Base-by-base conservation (phyloP, 2,888 invertebrate genomes). In the Brachyptera risi region DNA sequence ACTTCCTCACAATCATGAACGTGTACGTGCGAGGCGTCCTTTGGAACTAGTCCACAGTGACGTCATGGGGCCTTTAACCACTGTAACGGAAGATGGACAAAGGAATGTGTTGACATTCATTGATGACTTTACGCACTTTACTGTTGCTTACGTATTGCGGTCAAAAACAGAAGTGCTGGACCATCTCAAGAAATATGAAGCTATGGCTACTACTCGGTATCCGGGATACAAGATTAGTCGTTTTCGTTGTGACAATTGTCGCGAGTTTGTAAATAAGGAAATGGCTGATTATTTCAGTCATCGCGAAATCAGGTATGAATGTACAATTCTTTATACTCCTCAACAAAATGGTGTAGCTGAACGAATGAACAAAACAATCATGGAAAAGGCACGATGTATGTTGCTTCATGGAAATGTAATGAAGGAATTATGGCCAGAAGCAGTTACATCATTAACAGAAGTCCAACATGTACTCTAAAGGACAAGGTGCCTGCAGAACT, bases 181-280 rank as follows among this genome's bases (percentile, higher is more conserved):
- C 54, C 60, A 57, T n/a, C 64, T 69, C 24, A 67, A 65, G 50
- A 42, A 67, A n/a, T 68, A 67, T 58, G 63, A 69, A 60, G 64
- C 66, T 58, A 63, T 67, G 58, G 65, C 66, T 17, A 67, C 66
- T 50, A 37, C 65, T 40, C 67, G 65, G 40, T 60, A 67, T 17
- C 66, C 65, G 3, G 44, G 37, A 9, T 67, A 68, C 58, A 51
- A 35, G 35, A 63, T 70, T 2, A 67, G 67, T 49, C 61, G 56
- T 15, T 58, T 71, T 9, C 62, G 70, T 27, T 67, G 68, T 7
- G 71, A 71, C 63, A 69, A 68, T 42, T 70, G 69, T 19, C 56
- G 47, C n/a, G 71, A 72, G 65, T 71, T 69, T 59, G 56, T 68
- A 3, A 68, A 66, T 37, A 60, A 68, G 56, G 64, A 65, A 27